Evolutionary conservation across 2,113 vertebrate genomes (phyloP).

Genomic region (Megaptera novaeangliae): DNA sequence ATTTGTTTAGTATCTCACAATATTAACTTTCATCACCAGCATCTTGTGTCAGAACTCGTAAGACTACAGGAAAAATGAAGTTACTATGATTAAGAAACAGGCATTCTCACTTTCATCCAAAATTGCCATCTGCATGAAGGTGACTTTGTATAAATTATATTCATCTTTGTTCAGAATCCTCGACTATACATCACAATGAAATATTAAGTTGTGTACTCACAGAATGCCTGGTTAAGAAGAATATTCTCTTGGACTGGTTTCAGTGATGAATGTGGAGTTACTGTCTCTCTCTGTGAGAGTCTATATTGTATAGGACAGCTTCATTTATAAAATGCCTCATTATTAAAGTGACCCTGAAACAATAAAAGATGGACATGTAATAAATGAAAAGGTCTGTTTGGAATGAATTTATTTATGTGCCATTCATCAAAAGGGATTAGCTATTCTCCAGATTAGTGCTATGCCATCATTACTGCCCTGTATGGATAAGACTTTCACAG

Average conservation of each 20-base stretch:
- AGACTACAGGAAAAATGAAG: constrained; percentile 35
- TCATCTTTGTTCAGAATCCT: constrained; percentile 47
- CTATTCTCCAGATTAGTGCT: constrained; percentile 26
- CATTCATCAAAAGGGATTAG: constrained; percentile 33
- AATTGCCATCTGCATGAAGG: constrained; percentile 61
- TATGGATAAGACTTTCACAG: background rate
- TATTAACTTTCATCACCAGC: constrained; percentile 12
- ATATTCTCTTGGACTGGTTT: constrained; percentile 41
- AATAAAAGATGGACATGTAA: constrained; percentile 29
- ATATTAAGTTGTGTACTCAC: constrained; percentile 62
- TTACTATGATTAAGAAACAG: constrained; percentile 39
- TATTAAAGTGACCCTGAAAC: constrained; percentile 53
- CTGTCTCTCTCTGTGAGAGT: background rate
- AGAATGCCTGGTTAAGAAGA: constrained; percentile 44
- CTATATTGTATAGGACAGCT: constrained; percentile 42
- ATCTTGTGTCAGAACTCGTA: constrained; percentile 13
- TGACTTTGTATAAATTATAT: constrained; percentile 67
- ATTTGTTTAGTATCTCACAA: background rate
- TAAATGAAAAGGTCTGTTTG: background rate
- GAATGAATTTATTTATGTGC: constrained; percentile 28
- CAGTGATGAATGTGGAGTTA: constrained; percentile 38
- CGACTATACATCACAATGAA: constrained; percentile 62
- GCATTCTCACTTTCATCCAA: background rate
- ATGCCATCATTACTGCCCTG: background rate
- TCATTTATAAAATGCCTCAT: constrained; percentile 59